Base-by-base conservation (phyloP, 92 coral and sea anemone genomes). In the Epizoanthus stellaris region DNA sequence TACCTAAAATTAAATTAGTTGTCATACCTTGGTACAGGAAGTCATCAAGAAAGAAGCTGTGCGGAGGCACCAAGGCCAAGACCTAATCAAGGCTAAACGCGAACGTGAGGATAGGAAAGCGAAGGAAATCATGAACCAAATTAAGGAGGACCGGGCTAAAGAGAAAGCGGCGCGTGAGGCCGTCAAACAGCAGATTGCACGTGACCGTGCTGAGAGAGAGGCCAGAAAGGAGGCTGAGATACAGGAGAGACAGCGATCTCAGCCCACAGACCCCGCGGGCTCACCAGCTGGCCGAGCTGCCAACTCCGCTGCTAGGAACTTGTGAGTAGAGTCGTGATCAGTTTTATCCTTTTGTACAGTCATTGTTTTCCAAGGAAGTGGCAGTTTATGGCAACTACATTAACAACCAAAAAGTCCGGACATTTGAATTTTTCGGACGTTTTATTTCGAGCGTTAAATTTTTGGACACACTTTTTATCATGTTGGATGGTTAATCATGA, bases 191-290 rank as follows among this genome's bases (percentile, higher is more conserved):
- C 95, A 94, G 90, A 96, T 96, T 57, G 95, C 94, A 11, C 93
- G 89, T 70, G 98, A 96, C 81, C 93, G 86, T 73, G 98, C 98
- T 36, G 98, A 96, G 76, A 85, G 96, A 57, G 95, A 91, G 75
- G 98, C 96, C 0, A 87, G 89, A 62, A 81, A 89, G 81, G 90
- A 85, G 85, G 87, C 87, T 10, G 98, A 96, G 54, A 25, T 87
- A 64, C 92, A 87, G 75, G 98, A 96, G 70, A 89, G 91, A 88
- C 92, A 86, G 60, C 19, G 21, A 6, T 76, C 91, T 52, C 93
- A 87, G 42, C 84, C 66, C 10, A 58, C 77, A 21, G 3, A 54
- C 38, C 36, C 68, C 10, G 60, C 53, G 12, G 81, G 79, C 4
- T 67, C 85, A 21, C 43, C 71, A 25, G 88, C 61, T 15, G 49